Evolutionary conservation across 2,113 vertebrate species (phyloP), one percentile per base, ranked within the genome.

Genomic region (Ancistrus triradiatus): DNA sequence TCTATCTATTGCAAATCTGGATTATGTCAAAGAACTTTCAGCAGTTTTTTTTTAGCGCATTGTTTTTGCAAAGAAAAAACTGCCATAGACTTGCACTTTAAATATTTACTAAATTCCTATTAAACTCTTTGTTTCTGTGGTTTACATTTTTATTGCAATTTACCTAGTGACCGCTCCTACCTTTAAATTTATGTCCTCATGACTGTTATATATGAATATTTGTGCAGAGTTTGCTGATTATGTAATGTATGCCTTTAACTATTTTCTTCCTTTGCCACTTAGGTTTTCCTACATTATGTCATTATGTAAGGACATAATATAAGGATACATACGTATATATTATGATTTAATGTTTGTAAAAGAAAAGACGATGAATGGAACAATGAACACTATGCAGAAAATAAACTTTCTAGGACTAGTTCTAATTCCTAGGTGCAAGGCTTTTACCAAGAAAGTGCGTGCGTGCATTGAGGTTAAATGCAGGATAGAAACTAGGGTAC

Each of bases 81-180:
- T 86, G 85, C 86, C 84, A 84, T 83, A 89, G 85, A 88, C 83
- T 87, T 89, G 88, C 88, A 90, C 88, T 90, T 90, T 90, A 90
- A 69, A 84, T 51, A 65, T 83, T 81, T 77, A 82, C 80, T 83
- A 72, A 83, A 84, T 83, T 84, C 77, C 75, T 80, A 80, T 84
- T 74, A 73, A 37, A 81, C 78, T 78, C 80, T 81, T 83, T 75
- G 74, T 83, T 81, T 80, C 77, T 79, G 65, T 79, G 83, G 86
- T 89, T 89, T 87, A 88, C 87, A 87, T 85, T 83, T 86, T 70
- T 81, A 79, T 71, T 82, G 82, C 82, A 76, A 77, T 82, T 80
- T 76, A 83, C 74, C 85, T 74, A 81, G 84, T 83, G 85, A 89
- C 85, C 84, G 83, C 85, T 81, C 85, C 86, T 86, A 88, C 88